Evolutionary conservation across 2,113 vertebrate genomes (phyloP), one percentile per base, ranked within the genome.

Genomic region (Axis porcinus): DNA sequence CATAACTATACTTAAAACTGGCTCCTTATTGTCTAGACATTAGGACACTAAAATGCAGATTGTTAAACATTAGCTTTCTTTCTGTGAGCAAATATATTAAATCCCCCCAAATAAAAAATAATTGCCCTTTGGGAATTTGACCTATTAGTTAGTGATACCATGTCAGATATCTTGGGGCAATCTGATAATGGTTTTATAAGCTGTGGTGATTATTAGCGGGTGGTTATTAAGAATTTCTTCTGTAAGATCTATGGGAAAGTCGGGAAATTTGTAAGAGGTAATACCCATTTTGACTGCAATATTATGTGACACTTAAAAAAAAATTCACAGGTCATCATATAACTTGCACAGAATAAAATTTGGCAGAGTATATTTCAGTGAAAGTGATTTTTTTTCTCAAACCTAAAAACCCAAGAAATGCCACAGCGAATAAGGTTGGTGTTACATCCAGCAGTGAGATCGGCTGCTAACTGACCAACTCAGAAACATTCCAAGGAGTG

Each of bases 181-280:
- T 89, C 67, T 92, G 47, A 64, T 36, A 95, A 45, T 50, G 17
- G 55, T 83, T 95, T 93, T 60, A 28, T 36, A 47, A 84, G 21
- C 86, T 76, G 47, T 96, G 45, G 43, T 94, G 55, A 85, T 78
- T 87, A 85, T 86, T 76, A 95, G 50, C 83, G 40, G n/a, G 40
- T 95, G 33, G 23, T 91, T 95, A 33, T 79, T 87, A 92, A 92
- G 28, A 86, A 94, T 92, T 90, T 87, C 74, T 86, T 70, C 55
- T 70, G 40, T 85, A 30, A 89, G 28, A 70, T 36, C 12, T 30
- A 16, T 89, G 60, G n/a, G 23, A 78, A 96, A 95, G 54, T 76
- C 8, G 23, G 43, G 40, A 82, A 91, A 47, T 82, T 93, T 47
- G 2, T 43, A 83, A 93, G 40, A 89, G 54, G 85, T 28, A 67